These are phyloP conservation scores for Pseudopleuronectes americanus DNA, from an alignment of 2,797 vertebrate species.

Conservation along the genomic window DNA sequence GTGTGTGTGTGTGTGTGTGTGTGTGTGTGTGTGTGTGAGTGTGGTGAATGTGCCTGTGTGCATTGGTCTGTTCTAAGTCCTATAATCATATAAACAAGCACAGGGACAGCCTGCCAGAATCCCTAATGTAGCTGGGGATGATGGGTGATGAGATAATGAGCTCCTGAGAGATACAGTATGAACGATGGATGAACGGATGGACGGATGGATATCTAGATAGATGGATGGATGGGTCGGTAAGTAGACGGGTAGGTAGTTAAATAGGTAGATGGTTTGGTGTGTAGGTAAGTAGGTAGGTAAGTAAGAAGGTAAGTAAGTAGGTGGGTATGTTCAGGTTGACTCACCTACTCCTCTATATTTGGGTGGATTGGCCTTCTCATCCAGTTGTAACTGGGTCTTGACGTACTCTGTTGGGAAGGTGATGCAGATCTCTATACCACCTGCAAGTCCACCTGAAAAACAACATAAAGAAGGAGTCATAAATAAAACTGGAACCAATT, in stretches of 20 bases:
- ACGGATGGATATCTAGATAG: too few relatives aligned
- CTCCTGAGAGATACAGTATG: constrained; percentile 59
- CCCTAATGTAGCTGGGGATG: constrained; percentile 69
- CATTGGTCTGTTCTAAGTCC: constrained; percentile 64
- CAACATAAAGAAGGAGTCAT: background rate
- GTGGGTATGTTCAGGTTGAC: constrained; percentile 34
- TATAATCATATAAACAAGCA: constrained; percentile 72
- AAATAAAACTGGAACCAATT: background rate
- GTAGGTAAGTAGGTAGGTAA: background rate
- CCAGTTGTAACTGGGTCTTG: constrained; percentile 94
- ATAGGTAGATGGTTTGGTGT: background rate
- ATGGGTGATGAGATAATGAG: constrained; percentile 78
- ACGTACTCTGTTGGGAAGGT: constrained; percentile 98
- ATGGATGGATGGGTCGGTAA: background rate
- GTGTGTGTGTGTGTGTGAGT: constrained; percentile 43
- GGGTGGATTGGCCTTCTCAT: constrained; percentile 91
- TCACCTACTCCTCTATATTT: constrained; percentile 93
- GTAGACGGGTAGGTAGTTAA: background rate
- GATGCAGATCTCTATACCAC: constrained; percentile 97
- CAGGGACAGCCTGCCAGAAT: constrained; percentile 76
- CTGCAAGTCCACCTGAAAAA: constrained; percentile 90
- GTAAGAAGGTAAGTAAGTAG: background rate
- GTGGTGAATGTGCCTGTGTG: constrained; percentile 44
- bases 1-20: constrained; percentile 19
- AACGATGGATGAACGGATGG: background rate